phyloP scores from a whole-genome alignment of 2,113 vertebrate species.

The Oncorhynchus clarkii region DNA sequence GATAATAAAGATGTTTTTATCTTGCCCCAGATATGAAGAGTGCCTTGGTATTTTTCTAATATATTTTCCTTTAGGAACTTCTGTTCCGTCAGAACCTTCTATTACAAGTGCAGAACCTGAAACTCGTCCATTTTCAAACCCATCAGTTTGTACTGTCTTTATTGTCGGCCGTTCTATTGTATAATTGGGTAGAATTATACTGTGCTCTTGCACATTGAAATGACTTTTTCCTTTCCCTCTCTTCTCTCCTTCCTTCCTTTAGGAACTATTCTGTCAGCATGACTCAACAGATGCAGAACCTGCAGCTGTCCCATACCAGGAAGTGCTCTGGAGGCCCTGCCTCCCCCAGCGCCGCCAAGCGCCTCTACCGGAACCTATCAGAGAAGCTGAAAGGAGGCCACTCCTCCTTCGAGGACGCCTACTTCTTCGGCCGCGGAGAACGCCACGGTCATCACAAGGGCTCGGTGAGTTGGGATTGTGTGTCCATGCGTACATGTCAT shows the following conservation, averaged over 20 bases:
- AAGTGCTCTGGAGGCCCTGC: slow-evolving; percentile 80
- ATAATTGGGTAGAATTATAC: not conserved
- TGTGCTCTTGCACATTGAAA: not conserved
- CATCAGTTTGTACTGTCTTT: no score
- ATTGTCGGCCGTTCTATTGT: no score
- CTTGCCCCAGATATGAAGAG: no score
- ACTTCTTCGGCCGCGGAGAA: slow-evolving; percentile 85
- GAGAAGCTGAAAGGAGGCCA: slow-evolving; percentile 93
- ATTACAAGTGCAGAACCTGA: slow-evolving; percentile 91
- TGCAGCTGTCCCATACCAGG: slow-evolving; percentile 84
- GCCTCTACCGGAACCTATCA: slow-evolving; percentile 93
- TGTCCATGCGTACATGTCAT: not conserved
- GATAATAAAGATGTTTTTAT: no score
- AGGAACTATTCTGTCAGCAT: slow-evolving; percentile 77
- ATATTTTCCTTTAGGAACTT: slow-evolving; percentile 61
- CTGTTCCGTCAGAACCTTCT: slow-evolving; percentile 78
- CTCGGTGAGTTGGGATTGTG: slow-evolving; percentile 70
- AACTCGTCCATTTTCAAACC: slow-evolving; percentile 73
- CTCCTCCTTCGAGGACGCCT: slow-evolving; percentile 89
- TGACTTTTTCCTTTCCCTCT: not conserved
- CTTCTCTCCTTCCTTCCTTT: not conserved
- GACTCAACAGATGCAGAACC: slow-evolving; percentile 95
- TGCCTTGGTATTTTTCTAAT: no score
- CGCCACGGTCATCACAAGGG: slow-evolving; percentile 78
- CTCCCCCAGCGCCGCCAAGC: slow-evolving; percentile 91